Percentiles rank a stretch among this genome's conserved stretches.
These are phyloP conservation scores for Xenopus borealis DNA, from an alignment of 2,113 vertebrate genomes.

Conservation along the genomic window DNA sequence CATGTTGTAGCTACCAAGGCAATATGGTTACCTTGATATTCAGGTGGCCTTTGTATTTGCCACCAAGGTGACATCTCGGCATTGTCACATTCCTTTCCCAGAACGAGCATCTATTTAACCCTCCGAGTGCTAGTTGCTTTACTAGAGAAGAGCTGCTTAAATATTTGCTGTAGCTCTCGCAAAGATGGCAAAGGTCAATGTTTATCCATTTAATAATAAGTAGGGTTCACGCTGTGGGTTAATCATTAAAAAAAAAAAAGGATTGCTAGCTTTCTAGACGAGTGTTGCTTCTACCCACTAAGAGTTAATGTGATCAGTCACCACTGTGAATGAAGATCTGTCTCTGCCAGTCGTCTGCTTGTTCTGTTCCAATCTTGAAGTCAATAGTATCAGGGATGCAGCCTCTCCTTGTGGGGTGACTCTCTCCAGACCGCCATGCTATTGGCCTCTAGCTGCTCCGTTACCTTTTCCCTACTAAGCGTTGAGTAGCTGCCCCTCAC, in stretches of 20 bases:
- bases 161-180: too few relatives aligned
- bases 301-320: conserved; percentile 2
- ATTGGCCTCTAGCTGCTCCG: conserved; percentile 56
- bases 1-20: background rate
- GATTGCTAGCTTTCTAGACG: too few relatives aligned
- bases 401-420: conserved; percentile 46
- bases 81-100: background rate
- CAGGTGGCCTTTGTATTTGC: background rate
- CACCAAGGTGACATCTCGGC: background rate
- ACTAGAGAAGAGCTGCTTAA: too few relatives aligned
- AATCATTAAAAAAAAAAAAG: too few relatives aligned
- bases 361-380: conserved; percentile 8
- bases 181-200: too few relatives aligned
- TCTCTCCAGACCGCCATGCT: conserved; percentile 43
- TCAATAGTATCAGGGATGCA: conserved; percentile 34
- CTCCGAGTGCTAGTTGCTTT: too few relatives aligned
- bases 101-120: too few relatives aligned
- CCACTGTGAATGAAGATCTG: conserved; percentile 12
- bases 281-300: background rate
- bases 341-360: conserved; percentile 24
- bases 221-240: too few relatives aligned
- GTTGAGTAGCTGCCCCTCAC: conserved; percentile 47
- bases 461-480: conserved; percentile 79
- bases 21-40: background rate
- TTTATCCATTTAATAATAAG: too few relatives aligned